Evolutionary conservation across 2,113 vertebrate genomes (phyloP).

Genomic region (Hydrolagus affinis): DNA sequence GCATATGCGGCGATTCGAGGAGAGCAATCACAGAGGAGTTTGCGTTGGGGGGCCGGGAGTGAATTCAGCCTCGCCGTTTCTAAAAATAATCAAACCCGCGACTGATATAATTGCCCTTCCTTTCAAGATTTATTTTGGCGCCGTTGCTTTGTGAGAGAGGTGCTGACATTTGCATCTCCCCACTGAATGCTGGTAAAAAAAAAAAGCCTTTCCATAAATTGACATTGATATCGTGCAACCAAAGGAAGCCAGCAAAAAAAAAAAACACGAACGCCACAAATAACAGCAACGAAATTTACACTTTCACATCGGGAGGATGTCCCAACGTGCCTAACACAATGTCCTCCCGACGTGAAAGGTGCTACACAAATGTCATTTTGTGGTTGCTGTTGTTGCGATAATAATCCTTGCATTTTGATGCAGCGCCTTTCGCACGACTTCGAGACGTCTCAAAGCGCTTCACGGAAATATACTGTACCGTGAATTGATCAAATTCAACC

Average conservation of each 20-base stretch:
- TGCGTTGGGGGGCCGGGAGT: constrained; percentile 47
- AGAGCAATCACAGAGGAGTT: constrained; percentile 53
- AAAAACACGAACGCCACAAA: neutral
- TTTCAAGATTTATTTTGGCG: constrained; percentile 16
- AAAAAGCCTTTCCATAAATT: too few species aligned
- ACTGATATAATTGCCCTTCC: constrained; percentile 49
- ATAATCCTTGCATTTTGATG: too few species aligned
- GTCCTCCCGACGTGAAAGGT: too few species aligned
- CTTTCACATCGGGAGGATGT: neutral
- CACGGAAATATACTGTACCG: too few species aligned
- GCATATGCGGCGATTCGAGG: constrained; percentile 59
- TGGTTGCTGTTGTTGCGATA: too few species aligned
- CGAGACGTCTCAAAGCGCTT: too few species aligned
- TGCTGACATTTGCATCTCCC: neutral
- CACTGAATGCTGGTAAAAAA: neutral
- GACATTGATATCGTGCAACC: neutral
- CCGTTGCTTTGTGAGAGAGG: neutral
- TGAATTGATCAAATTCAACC: too few species aligned
- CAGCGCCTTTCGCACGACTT: too few species aligned
- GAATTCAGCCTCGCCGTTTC: constrained; percentile 43
- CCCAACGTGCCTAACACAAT: too few species aligned
- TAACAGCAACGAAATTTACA: neutral
- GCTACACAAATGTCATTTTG: too few species aligned
- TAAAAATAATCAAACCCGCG: constrained; percentile 54
- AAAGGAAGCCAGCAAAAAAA: too few species aligned